Evolutionary conservation across 2,888 invertebrate genomes (phyloP), one percentile per base, ranked within the genome.

Genomic region (Saturnia japonica): DNA sequence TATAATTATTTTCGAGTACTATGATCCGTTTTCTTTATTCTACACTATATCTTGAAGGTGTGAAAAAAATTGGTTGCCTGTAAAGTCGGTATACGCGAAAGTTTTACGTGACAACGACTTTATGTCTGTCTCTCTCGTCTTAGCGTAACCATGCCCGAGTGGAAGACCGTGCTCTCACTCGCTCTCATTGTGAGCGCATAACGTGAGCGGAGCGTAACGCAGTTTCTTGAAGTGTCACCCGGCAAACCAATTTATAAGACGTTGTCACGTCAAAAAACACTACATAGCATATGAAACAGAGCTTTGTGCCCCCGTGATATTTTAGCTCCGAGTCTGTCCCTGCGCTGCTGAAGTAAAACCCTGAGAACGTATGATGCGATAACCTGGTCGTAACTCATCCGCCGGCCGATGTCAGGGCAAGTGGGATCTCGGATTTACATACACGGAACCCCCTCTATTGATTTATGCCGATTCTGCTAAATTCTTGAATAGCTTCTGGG

Each of bases 331-430:
- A 68, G 34, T 68, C 34, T 22, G 40, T 8, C 28, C n/a, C 68
- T 51, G 66, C 40, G 22, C 70, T 40, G 14, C 51, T 40, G 62
- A 68, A 69, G 47, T 74, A 77, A 76, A 78, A 76, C 72, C 77
- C 71, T 54, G 77, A 85, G 85, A 83, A 85, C 80, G 82, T 83
- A 75, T 78, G 79, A 74, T 75, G 74, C 80, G 83, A 85, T 87
- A 86, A 85, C 85, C 83, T 79, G 77, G 73, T 83, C 73, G 85
- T 87, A 87, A 87, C 80, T 87, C 86, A 87, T 87, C 79, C 78
- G 60, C 75, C 72, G 73, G 71, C 80, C 82, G 81, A 86, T 85
- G 85, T 86, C 85, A 83, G 81, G 57, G 57, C 57, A 60, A 60
- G 25, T 60, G 83, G 77, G 80, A 78, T 79, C 22, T 28, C 73